Evolutionary conservation across 2,888 invertebrate species (phyloP).

Genomic region (Phortica okadai): DNA sequence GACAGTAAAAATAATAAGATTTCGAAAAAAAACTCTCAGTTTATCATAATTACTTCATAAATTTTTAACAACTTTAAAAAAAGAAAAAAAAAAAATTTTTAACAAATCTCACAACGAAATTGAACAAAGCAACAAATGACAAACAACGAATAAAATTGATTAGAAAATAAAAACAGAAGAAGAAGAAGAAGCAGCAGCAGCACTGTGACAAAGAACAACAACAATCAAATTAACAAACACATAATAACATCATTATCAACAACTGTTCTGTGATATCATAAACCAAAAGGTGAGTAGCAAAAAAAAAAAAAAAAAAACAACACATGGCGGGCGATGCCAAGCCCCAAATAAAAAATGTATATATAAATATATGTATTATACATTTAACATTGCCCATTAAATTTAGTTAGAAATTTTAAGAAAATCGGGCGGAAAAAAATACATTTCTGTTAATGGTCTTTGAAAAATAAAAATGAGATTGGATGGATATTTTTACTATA

Average conservation of each 20-base stretch:
- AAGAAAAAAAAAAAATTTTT: neutral
- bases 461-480: too few species aligned
- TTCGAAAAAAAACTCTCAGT: neutral
- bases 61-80: slow-evolving; percentile 38
- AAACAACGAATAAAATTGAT: neutral
- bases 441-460: neutral
- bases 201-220: slow-evolving; percentile 25
- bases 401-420: too few species aligned
- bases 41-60: neutral
- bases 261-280: slow-evolving; percentile 69
- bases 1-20: neutral
- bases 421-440: too few species aligned
- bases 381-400: too few species aligned
- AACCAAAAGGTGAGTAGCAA: slow-evolving; percentile 65
- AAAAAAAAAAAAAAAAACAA: slow-evolving; percentile 22
- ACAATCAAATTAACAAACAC: slow-evolving; percentile 39
- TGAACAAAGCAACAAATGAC: neutral
- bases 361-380: too few species aligned
- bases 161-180: neutral
- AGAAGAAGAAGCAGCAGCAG: neutral
- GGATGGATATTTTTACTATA: too few species aligned
- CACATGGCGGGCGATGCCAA: too few species aligned
- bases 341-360: too few species aligned
- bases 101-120: neutral
- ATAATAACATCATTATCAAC: slow-evolving; percentile 42